Base-by-base conservation (phyloP, 2,888 invertebrate species). In the Taphrorychus bicolor region DNA sequence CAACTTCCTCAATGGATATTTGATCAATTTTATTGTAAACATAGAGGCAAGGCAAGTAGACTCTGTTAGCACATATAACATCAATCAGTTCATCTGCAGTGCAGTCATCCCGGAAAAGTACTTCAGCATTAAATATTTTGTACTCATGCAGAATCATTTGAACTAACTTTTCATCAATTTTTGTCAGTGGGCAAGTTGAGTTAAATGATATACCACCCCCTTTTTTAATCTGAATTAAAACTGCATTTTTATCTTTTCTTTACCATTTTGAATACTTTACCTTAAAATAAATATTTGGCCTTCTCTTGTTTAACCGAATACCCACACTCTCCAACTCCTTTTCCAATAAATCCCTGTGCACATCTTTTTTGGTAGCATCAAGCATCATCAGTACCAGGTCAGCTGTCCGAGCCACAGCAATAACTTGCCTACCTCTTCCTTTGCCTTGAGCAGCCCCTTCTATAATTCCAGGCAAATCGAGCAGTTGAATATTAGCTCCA, bases 11-110 rank as follows among this genome's bases (percentile, higher is more conserved):
- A 73, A 99, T 96, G 57, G 98, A 95, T 77, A 99, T 95, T 85
- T 99, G 98, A 89, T 99, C 99, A 76, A 99, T 97, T 88, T 99
- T 99, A 84, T 99, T 99, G 85, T 98, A 99, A 61, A 98, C 97
- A 84, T 98, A 99, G 61, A 99, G 83, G 82, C 99, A 99, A 59
- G 98, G 97, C 80, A 99, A 86, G 84, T 98, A 98, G 23, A 95
- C 94, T 71, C 98, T 88, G 84, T 97, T 98, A 7, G 94, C 97
- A 57, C 94, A 91, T 74, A 99, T 96, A 59, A 99, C 97, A 85
- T 99, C 99, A 73, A 99, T 98, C 77, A 99, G 88, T 79, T 99
- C 98, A 83, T 99, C 99, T 0, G 95, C 90, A 1, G 91, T 91
- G 79, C 93, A 94, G 82, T 99, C 98, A 81, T 99, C 98, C 48